Percentiles rank a stretch among this genome's conserved stretches.
phyloP scores from a whole-genome alignment of 2,797 vertebrate species.

The Cyclura pinguis region DNA sequence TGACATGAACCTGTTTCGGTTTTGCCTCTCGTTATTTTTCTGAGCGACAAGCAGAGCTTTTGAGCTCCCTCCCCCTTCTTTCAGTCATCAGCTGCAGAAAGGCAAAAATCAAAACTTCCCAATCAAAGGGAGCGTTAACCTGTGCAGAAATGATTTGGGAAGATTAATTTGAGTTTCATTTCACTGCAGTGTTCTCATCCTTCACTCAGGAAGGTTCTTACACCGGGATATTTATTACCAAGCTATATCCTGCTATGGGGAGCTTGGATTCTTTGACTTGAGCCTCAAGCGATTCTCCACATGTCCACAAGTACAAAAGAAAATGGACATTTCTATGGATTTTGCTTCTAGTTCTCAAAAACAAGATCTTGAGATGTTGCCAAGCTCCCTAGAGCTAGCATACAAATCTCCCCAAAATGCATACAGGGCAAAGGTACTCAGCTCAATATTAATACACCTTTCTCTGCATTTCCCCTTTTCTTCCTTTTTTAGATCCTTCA shows the following conservation, averaged over 20 bases:
- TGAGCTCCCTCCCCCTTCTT: background rate
- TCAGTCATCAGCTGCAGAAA: background rate
- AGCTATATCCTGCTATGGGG: conserved; percentile 45
- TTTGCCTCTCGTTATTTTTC: background rate
- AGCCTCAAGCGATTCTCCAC: conserved; percentile 50
- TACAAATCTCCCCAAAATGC: conserved; percentile 40
- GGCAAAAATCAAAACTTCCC: conserved; percentile 2
- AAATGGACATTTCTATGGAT: conserved; percentile 49
- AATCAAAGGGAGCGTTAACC: background rate
- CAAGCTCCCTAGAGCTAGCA: conserved; percentile 46
- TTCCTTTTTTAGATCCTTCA: conserved; percentile 33
- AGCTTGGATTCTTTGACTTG: conserved; percentile 35
- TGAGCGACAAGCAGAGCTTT: background rate
- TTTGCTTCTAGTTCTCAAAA: conserved; percentile 57
- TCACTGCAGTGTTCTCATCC: conserved; percentile 28
- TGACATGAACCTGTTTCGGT: background rate
- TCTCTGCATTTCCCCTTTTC: conserved; percentile 42
- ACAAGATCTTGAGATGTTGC: conserved; percentile 37
- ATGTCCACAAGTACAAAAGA: conserved; percentile 34
- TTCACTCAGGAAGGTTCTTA: conserved; percentile 56
- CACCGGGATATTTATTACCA: conserved; percentile 50
- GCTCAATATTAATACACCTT: conserved; percentile 53
- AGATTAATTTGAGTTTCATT: conserved; percentile 53
- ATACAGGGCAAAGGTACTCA: conserved; percentile 15
- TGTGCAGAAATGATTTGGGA: conserved; percentile 40